Percentiles rank a stretch among this genome's conserved stretches.
Conservation (phyloP, 2,797 vertebrate genomes). For the Leontopithecus rosalia region DNA sequence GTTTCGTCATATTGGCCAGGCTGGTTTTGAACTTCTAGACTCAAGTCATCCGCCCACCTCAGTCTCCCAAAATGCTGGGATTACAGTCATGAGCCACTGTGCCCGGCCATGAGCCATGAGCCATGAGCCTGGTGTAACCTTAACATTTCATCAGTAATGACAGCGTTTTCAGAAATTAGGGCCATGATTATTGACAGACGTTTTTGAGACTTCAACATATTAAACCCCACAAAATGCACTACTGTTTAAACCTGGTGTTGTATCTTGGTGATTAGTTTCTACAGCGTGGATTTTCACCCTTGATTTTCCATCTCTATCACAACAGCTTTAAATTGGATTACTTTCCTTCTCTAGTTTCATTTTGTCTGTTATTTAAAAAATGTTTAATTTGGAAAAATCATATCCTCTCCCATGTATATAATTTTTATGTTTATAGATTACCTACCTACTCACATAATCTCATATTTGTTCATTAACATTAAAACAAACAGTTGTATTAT, state of each 20-base stretch:
- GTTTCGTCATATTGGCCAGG: background rate
- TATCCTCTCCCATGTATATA: background rate
- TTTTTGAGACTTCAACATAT: background rate
- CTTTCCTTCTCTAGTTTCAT: background rate
- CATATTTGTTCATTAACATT: background rate
- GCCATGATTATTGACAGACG: background rate
- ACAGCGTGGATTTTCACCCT: background rate
- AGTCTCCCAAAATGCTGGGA: background rate
- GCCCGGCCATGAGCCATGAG: background rate
- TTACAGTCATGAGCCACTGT: background rate
- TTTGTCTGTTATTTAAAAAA: background rate
- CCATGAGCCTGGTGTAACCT: background rate
- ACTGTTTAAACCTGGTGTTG: background rate
- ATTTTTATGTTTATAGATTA: background rate
- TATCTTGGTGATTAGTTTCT: background rate
- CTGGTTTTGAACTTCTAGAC: background rate
- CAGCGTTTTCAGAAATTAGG: background rate
- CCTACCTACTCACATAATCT: background rate
- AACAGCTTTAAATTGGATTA: background rate
- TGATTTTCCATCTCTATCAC: background rate
- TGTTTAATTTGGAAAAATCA: background rate
- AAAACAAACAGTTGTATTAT: background rate
- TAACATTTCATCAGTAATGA: background rate
- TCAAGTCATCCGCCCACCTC: background rate
- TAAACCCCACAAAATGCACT: background rate